Percentiles rank a stretch among this genome's conserved stretches.
Conservation (phyloP, 2,888 invertebrate species). For the Spisula solida region DNA sequence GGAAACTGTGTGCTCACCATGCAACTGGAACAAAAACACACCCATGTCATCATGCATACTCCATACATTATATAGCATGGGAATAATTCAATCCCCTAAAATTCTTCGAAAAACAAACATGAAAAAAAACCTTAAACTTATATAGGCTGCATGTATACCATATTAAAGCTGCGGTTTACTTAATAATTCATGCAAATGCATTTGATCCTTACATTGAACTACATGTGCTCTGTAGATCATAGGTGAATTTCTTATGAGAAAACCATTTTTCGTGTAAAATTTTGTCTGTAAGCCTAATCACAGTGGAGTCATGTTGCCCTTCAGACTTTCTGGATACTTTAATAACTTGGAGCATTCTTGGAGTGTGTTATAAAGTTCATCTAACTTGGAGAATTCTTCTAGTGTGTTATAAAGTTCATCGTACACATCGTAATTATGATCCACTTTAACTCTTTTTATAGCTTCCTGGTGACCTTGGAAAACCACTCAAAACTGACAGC, state of each 20-base stretch:
- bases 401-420: too few species aligned
- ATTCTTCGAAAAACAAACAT: slow-evolving; percentile 7
- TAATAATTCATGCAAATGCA: neutral
- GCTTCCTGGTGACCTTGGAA: too few species aligned
- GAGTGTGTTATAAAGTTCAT: too few species aligned
- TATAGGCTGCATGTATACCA: too few species aligned
- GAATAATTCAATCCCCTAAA: slow-evolving; percentile 4
- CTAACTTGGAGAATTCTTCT: too few species aligned
- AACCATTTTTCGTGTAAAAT: neutral
- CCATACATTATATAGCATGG: neutral
- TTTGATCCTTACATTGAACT: neutral
- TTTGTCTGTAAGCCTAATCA: slow-evolving; percentile 6
- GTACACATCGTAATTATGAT: too few species aligned
- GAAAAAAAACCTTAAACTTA: neutral
- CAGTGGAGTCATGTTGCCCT: neutral
- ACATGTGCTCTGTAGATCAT: neutral
- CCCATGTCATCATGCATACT: neutral
- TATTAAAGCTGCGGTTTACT: neutral
- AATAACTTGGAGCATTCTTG: too few species aligned
- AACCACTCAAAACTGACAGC: too few species aligned
- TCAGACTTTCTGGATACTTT: neutral
- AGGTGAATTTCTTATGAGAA: slow-evolving; percentile 18
- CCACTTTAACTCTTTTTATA: too few species aligned
- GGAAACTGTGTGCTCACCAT: neutral
- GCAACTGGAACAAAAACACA: neutral